A percentile compares a stretch with the other conserved stretches of the same genome.
These are phyloP conservation scores for Stegophylla sp. DNA, from an alignment of 2,888 invertebrate species.

Conservation along the genomic window DNA sequence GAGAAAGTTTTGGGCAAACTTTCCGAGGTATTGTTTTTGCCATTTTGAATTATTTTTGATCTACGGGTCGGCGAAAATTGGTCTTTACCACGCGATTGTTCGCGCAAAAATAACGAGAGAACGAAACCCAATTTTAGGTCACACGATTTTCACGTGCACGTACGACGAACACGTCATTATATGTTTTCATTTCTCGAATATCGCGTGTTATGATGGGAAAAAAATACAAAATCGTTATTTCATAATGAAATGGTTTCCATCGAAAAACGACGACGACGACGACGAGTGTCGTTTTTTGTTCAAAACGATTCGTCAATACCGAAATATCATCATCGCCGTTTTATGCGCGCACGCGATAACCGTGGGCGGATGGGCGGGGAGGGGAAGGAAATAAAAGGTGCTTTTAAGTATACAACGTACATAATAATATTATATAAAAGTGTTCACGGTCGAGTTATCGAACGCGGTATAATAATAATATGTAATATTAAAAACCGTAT, in stretches of 20 bases:
- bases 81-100: conserved; percentile 31
- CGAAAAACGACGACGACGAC: too few species aligned
- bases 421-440: too few species aligned
- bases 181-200: conserved; percentile 26
- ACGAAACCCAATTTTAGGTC: conserved; percentile 31
- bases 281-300: not conserved
- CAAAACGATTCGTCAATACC: not conserved
- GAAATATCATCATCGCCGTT: too few species aligned
- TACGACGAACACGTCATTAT: not conserved
- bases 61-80: conserved; percentile 5
- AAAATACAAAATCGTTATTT: conserved; percentile 28
- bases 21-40: conserved; percentile 26
- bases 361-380: not conserved
- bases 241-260: not conserved
- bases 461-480: too few species aligned
- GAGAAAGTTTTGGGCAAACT: conserved; percentile 18
- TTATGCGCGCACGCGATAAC: not conserved
- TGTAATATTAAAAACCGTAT: too few species aligned
- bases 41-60: conserved; percentile 29
- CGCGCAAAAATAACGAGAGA: conserved; percentile 16
- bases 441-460: too few species aligned
- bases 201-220: conserved; percentile 38
- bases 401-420: too few species aligned
- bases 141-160: conserved; percentile 12
- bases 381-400: too few species aligned